Evolutionary conservation across 2,113 vertebrate species (phyloP), one percentile per base, ranked within the genome.

Genomic region (Ochotona curzoniae): DNA sequence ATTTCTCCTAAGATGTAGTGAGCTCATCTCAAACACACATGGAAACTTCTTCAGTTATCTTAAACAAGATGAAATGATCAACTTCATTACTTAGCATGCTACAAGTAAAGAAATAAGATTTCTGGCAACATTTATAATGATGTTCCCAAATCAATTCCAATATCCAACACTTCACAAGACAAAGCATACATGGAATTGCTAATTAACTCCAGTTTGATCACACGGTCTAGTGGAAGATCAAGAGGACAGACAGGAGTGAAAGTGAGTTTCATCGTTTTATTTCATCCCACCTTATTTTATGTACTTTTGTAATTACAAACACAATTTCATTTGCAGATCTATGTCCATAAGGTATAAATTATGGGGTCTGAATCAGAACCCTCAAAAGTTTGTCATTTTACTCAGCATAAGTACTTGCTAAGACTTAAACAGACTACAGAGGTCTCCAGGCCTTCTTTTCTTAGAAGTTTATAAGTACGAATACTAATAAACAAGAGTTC

Each of bases 401-500:
- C 63, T 94, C 51, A 83, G 63, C 73, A 60, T 8, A 81, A 38
- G 25, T 71, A 2, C 64, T 95, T 95, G 49, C 74, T 80, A 35
- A 94, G 18, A 83, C 3, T 73, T 96, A 90, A 81, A 96, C 17
- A 93, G 80, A 93, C 91, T 63, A 87, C 26, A 49, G 2, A 73
- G 57, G 18, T 12, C n/a, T 86, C 14, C 0, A 5, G 21, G 28
- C 7, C 25, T 84, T 49, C 82, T 89, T 95, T 71, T 49, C 54
- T 92, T 84, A 79, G 57, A 91, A 92, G 79, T 85, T 84, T 86
- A 71, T 28, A 94, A 92, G 95, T 76, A 78, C 2, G 92, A 26
- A 94, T 67, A 89, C 74, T 95, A 93, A 93, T 57, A 96, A 87
- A 95, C 92, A 83, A 95, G 70, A 91, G 6, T 88, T 91, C 83